Conservation (phyloP, 1,140 invertebrate genomes). For the Bombus consobrinus region DNA sequence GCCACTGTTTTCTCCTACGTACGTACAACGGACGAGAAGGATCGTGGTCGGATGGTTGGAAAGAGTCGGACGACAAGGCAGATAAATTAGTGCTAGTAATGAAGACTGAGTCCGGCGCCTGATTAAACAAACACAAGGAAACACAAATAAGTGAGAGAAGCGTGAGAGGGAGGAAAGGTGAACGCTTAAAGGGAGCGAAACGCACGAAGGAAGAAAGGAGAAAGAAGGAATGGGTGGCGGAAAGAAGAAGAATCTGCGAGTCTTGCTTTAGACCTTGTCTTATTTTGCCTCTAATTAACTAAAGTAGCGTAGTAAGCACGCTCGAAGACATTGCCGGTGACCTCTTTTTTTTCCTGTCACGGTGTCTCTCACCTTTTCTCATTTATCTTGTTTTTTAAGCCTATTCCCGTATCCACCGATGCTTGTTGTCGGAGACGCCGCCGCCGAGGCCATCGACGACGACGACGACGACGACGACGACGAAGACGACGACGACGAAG, state of each 20-base stretch:
- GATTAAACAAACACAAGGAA: constrained; percentile 80
- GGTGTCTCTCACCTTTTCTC: constrained; percentile 28
- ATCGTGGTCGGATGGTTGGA: constrained; percentile 44
- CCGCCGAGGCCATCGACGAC: neutral
- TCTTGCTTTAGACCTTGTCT: constrained; percentile 47
- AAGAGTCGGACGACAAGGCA: constrained; percentile 73
- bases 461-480: no score
- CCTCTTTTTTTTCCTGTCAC: constrained; percentile 36
- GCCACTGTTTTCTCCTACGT: constrained; percentile 54
- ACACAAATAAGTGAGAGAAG: constrained; percentile 71
- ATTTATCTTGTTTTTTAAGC: constrained; percentile 34
- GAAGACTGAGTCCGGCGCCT: constrained; percentile 79
- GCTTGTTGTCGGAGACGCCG: no score
- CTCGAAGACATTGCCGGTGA: constrained; percentile 47
- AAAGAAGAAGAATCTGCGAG: constrained; percentile 56
- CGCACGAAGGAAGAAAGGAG: constrained; percentile 9
- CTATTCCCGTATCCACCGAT: constrained; percentile 11
- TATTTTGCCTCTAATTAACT: constrained; percentile 75
- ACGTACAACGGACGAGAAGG: constrained; percentile 20
- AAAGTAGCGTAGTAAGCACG: constrained; percentile 61
- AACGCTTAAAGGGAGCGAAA: constrained; percentile 25
- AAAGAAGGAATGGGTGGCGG: constrained; percentile 18
- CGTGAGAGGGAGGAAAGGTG: constrained; percentile 32
- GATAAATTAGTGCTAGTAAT: constrained; percentile 79
- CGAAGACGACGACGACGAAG: neutral